Evolutionary conservation across 2,113 vertebrate species (phyloP).

Genomic region (Chascanopsetta lugubris): DNA sequence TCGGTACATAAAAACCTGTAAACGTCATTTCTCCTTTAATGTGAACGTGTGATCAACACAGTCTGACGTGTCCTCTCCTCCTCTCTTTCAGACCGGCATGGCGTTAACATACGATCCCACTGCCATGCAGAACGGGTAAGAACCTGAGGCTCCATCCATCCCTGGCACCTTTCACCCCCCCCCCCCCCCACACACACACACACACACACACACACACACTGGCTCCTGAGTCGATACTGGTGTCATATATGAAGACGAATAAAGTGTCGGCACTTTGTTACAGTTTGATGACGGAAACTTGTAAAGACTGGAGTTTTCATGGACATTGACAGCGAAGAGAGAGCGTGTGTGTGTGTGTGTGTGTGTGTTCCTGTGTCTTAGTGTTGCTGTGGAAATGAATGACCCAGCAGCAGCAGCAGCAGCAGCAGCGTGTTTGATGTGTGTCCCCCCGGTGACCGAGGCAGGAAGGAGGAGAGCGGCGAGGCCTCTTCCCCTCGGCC

Average conservation of each 20-base stretch:
- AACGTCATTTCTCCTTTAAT: too few relatives aligned
- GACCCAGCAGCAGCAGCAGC: constrained; percentile 30
- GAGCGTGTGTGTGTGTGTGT: constrained; percentile 18
- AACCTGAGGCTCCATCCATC: constrained; percentile 44
- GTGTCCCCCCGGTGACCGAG: constrained; percentile 45
- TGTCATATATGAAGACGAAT: constrained; percentile 74
- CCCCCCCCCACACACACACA: too few relatives aligned
- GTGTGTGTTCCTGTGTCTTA: constrained; percentile 50
- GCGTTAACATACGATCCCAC: constrained; percentile 95
- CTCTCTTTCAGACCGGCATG: constrained; percentile 90
- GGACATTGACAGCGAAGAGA: constrained; percentile 15
- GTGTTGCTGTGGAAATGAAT: constrained; percentile 65
- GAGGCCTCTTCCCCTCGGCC: constrained; percentile 28
- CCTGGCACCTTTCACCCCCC: constrained; percentile 58
- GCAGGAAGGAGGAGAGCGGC: constrained; percentile 57
- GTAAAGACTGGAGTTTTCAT: constrained; percentile 47
- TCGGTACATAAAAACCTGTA: too few relatives aligned
- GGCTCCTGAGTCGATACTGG: constrained; percentile 53
- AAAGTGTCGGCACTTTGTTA: constrained; percentile 69
- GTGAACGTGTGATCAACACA: too few relatives aligned
- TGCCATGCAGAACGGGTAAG: constrained; percentile 98
- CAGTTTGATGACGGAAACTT: constrained; percentile 67
- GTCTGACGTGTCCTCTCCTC: constrained; percentile 43
- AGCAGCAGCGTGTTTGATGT: constrained; percentile 49
- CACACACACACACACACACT: too few relatives aligned